Percentiles rank a stretch among this genome's conserved stretches.
Conservation (phyloP, 2,797 vertebrate genomes). For the Pseudocheirus occidentalis region DNA sequence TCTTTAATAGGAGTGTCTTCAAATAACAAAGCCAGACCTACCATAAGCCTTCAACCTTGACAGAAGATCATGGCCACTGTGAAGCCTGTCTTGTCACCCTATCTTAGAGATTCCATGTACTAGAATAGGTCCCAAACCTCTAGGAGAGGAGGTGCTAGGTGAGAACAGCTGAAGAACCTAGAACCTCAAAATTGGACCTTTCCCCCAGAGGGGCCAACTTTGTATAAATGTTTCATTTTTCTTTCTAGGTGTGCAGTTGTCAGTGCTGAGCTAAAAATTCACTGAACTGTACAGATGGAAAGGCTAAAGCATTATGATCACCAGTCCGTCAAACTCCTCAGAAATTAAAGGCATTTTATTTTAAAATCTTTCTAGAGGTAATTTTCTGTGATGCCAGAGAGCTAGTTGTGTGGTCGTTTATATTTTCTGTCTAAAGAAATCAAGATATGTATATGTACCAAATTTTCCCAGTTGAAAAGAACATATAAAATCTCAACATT, state of each 20-base stretch:
- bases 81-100: neutral
- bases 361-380: neutral
- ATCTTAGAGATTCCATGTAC: neutral
- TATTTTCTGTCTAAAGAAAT: neutral
- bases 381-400: neutral
- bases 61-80: neutral
- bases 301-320: neutral
- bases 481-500: neutral
- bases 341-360: neutral
- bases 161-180: neutral
- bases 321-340: neutral
- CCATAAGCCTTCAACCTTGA: neutral
- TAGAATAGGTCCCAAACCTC: neutral
- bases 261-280: neutral
- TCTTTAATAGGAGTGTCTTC: neutral
- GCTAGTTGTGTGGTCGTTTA: neutral
- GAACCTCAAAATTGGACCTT: neutral
- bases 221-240: neutral
- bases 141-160: neutral
- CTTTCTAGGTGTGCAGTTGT: neutral
- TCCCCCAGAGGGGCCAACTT: neutral
- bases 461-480: neutral
- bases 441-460: neutral
- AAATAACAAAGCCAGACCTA: neutral
- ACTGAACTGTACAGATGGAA: neutral